phyloP scores from a whole-genome alignment of 30 jellyfish, hydroid and myxozoan genomes.

The Cassiopea xamachana region DNA sequence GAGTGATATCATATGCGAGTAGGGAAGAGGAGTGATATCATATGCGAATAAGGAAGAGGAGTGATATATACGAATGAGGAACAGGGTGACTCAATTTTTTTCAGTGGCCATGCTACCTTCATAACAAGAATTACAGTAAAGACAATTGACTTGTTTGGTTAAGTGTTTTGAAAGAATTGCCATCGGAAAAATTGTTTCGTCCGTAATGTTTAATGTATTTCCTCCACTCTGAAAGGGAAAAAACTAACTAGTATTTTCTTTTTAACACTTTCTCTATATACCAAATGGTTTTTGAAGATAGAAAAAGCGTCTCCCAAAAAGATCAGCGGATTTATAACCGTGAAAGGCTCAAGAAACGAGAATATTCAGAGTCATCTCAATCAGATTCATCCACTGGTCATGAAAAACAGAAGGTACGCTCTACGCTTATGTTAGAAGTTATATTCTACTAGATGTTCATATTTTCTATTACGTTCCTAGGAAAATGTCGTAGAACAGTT shows the following conservation, averaged over 20 bases:
- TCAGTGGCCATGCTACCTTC: too few species aligned
- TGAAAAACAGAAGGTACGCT: background rate
- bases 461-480: background rate
- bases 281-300: conserved; percentile 27
- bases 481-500: background rate
- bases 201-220: background rate
- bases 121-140: too few species aligned
- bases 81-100: too few species aligned
- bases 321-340: background rate
- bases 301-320: background rate
- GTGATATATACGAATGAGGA: too few species aligned
- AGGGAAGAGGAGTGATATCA: too few species aligned
- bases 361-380: background rate
- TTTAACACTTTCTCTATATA: conserved; percentile 1
- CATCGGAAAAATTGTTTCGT: background rate
- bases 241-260: background rate
- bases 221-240: background rate
- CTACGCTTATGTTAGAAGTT: background rate
- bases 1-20: too few species aligned
- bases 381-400: background rate
- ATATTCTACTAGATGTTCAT: background rate
- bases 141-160: too few species aligned
- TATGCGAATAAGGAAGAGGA: too few species aligned
- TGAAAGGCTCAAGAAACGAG: background rate
- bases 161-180: too few species aligned